Evolutionary conservation across 2,888 invertebrate genomes (phyloP), one percentile per base, ranked within the genome.

Genomic region (Drosophila trichaetosa): DNA sequence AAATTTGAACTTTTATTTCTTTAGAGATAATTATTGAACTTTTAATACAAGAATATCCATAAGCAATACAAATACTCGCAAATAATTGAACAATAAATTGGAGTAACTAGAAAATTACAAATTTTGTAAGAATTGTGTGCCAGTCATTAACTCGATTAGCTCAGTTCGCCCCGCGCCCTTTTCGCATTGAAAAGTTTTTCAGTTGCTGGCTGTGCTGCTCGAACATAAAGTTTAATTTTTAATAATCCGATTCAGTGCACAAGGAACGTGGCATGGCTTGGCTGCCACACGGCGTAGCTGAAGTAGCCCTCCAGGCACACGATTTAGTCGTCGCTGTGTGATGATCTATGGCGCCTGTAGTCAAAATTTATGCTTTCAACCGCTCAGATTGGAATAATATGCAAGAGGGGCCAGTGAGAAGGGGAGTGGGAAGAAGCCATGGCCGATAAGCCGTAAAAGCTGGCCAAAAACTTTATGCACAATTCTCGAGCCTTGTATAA

Each of bases 261-360:
- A 76, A 60, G 33, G 33, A 54, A 18, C 48, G 29, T 40, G n/a
- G 29, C 11, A 11, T 49, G 29, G 29, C 10, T 16, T 49, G 29
- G 6, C 34, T 40, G 46, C 2, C 36, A 49, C 53, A 53, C 61
- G 31, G 18, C 49, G 49, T 29, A 65, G 56, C 73, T 56, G 52
- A 38, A 58, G 63, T 33, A 18, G 40, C 27, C 38, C 48, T 11
- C 18, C 53, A 42, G 38, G 59, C 68, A 61, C 38, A 68, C 89
- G 79, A 87, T 81, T 89, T 87, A 74, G 84, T 83, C 79, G 70
- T 63, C 69, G 73, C 63, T 73, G 62, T 76, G 78, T 77, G 90
- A 87, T 87, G 90, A 87, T 87, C 87, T 88, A 87, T 90, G 89
- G 90, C 89, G 89, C 73, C 73, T 77, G 73, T 74, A 86, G 76